Base-by-base conservation (phyloP, 2,888 invertebrate genomes). In the Himalopsyche anomala region DNA sequence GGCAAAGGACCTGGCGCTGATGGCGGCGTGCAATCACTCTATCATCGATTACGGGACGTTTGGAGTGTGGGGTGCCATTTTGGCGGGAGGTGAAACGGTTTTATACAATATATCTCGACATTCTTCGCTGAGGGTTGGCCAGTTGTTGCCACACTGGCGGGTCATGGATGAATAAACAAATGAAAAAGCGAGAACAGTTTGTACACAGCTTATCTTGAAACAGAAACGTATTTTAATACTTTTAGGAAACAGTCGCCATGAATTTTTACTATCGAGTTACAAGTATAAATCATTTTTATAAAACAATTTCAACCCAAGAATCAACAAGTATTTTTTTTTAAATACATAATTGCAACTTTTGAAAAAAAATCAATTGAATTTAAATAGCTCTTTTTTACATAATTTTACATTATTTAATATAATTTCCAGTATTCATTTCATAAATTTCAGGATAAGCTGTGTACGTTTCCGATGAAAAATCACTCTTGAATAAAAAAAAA, bases 31-130 rank as follows among this genome's bases (percentile, higher is more conserved):
- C 89, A 93, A 93, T 89, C 94, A 94, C 89, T 92, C 92, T 54
- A 92, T 94, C 86, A 92, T 92, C 88, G 93, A 93, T 90, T 93
- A 93, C 89, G 93, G 93, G 15, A 93, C 93, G 54, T 93, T 92
- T 89, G 93, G 93, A 11, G 91, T 92, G 83, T 93, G 93, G 93
- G 93, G 93, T 6, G 92, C 93, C 42, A 92, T 93, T 87, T 89
- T 93, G 85, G 92, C 93, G 45, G 92, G 92, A 5, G 93, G 93
- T 15, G 92, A 93, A 89, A 92, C 92, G 6, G 89, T 93, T 83
- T 91, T 91, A 87, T 92, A 92, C 89, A 92, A 92, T 88, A 89
- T 92, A 81, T 91, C 90, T 54, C 90, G 90, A 81, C 91, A 92
- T 89, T 91, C 92, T 45, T 91, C 92, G 28, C 89, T 90, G 85